Percentiles rank a stretch among this genome's conserved stretches.
Evolutionary conservation across 2,113 vertebrate genomes (phyloP).

Genomic region (Leuciscus idus): DNA sequence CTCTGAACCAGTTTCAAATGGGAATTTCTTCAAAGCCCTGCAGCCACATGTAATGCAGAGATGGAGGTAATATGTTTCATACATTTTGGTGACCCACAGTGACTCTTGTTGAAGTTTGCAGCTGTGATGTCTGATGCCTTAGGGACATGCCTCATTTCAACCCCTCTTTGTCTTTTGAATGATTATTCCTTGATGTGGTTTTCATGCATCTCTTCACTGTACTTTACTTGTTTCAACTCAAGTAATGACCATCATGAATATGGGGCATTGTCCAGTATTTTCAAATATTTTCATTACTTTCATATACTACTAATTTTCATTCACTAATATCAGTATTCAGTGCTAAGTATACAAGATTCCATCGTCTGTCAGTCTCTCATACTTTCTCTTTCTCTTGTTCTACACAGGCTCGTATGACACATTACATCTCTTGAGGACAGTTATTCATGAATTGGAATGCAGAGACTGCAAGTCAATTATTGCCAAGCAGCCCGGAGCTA

Average conservation of each 20-base stretch:
- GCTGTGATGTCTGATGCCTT: conserved; percentile 22
- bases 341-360: background rate
- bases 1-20: conserved; percentile 6
- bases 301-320: background rate
- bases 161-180: background rate
- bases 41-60: conserved; percentile 18
- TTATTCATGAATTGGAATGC: conserved; percentile 1
- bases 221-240: background rate
- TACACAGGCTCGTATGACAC: background rate
- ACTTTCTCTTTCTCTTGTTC: background rate
- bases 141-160: conserved; percentile 3
- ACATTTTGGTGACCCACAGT: conserved; percentile 16
- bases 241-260: background rate
- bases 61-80: conserved; percentile 8
- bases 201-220: background rate
- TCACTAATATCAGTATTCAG: background rate
- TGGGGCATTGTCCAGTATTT: background rate
- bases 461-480: conserved; percentile 2
- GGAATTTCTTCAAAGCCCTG: conserved; percentile 4
- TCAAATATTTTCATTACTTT: background rate
- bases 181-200: conserved; percentile 6
- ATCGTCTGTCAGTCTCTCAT: background rate
- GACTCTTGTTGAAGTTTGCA: conserved; percentile 12
- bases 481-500: background rate
- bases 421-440: background rate